Evolutionary conservation across 2,113 vertebrate genomes (phyloP), one percentile per base, ranked within the genome.

Genomic region (Lipophrys pholis): DNA sequence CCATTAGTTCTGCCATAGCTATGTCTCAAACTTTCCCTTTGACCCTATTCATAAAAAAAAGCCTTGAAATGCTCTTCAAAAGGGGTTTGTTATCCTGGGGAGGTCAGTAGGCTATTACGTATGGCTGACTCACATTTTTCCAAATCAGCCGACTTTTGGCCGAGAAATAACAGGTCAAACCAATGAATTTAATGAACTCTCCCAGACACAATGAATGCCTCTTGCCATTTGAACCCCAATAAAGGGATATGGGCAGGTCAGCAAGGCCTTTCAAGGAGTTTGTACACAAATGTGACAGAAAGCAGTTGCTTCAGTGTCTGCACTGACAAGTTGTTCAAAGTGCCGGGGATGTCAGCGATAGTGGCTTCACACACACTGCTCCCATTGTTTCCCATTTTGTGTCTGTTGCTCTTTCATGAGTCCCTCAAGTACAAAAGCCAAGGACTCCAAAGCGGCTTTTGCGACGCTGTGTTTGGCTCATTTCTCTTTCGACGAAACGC

Each of bases 111-210:
- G 94, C 95, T 92, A 93, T 92, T 96, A 93, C 94, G 94, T 95
- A 94, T 96, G 95, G 93, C 94, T 81, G 95, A 95, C 94, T 92
- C 94, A 95, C 91, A 94, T 92, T 96, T 95, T 96, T 97, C 96
- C 96, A 94, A 98, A 95, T 96, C 96, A 95, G 95, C 95, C 95
- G 96, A 97, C 97, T 98, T 98, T 96, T 95, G 94, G 95, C 94
- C 95, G 93, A 87, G 95, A 97, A 97, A 97, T 95, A 93, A 95
- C 95, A 96, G 97, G 97, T 99, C 97, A 99, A 99, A 99, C 96
- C 97, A 98, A 99, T 99, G 97, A 99, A 99, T 99, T 98, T 99
- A 99, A 99, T 99, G 97, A 98, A 99, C 96, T 95, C 96, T 80
- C 79, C 82, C 91, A 36, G 91, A 93, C 95, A 99, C 97, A 99